A percentile compares a stretch with the other conserved stretches of the same genome.
Evolutionary conservation across 2,888 invertebrate genomes (phyloP).

Genomic region (Sussaba pulchella): DNA sequence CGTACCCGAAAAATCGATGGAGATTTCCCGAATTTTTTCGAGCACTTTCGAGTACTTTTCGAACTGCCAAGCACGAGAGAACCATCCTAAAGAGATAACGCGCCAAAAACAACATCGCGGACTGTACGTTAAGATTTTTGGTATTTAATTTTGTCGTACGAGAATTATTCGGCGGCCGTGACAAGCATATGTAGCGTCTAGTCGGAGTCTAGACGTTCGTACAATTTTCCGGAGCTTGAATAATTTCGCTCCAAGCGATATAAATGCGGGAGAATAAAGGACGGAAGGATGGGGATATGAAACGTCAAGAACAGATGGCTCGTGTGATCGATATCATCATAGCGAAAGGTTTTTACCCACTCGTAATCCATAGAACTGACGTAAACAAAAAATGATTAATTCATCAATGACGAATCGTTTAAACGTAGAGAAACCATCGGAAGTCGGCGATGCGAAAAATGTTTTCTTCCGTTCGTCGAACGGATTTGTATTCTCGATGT

Average conservation of each 20-base stretch:
- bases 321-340: constrained; percentile 53
- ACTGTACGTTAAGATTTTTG: no score
- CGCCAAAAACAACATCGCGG: no score
- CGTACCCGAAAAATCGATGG: no score
- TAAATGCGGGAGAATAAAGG: background rate
- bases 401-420: constrained; percentile 58
- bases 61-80: no score
- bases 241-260: constrained; percentile 23
- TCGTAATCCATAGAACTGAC: constrained; percentile 1
- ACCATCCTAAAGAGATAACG: no score
- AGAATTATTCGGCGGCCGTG: no score
- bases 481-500: background rate
- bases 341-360: constrained; percentile 9
- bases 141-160: no score
- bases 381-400: constrained; percentile 49
- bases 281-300: background rate
- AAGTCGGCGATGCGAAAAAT: background rate
- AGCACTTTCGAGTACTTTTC: no score
- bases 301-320: constrained; percentile 2
- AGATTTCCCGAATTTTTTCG: no score
- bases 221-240: constrained; percentile 49
- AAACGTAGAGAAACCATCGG: constrained; percentile 40
- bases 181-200: constrained; percentile 12
- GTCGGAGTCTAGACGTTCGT: constrained; percentile 60
- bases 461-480: background rate